These are phyloP conservation scores for Acanthopagrus latus DNA, from an alignment of 2,797 vertebrate species.

Conservation along the genomic window DNA sequence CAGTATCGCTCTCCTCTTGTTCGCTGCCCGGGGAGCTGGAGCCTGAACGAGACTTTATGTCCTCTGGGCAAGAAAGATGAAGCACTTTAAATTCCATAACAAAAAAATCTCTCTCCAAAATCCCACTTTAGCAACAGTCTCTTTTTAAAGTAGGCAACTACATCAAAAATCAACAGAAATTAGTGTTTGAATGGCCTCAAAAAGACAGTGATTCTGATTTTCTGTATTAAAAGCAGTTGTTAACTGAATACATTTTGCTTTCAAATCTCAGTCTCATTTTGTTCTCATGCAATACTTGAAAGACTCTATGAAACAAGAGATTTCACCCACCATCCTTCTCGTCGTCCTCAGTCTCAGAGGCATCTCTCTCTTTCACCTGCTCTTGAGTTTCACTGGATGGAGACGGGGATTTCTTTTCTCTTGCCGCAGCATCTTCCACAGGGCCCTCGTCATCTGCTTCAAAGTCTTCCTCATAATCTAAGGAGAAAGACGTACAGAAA, in stretches of 20 bases:
- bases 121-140: background rate
- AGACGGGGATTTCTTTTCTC: slow-evolving; percentile 75
- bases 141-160: background rate
- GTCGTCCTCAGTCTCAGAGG: slow-evolving; percentile 80
- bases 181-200: background rate
- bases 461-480: slow-evolving; percentile 96
- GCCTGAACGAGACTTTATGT: slow-evolving; percentile 68
- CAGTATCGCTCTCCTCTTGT: slow-evolving; percentile 72
- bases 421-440: slow-evolving; percentile 75
- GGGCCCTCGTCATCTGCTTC: slow-evolving; percentile 90
- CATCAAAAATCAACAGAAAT: background rate
- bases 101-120: background rate
- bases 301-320: background rate
- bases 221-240: background rate
- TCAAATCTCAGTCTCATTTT: background rate
- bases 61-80: slow-evolving; percentile 56
- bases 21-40: slow-evolving; percentile 80
- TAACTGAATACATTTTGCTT: background rate
- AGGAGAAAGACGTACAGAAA: slow-evolving; percentile 38
- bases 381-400: slow-evolving; percentile 67
- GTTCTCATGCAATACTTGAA: background rate
- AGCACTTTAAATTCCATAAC: background rate
- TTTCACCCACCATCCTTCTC: slow-evolving; percentile 80
- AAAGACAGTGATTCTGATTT: slow-evolving; percentile 3
- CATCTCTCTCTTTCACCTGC: slow-evolving; percentile 65